Base-by-base conservation (phyloP, 2,797 vertebrate genomes). In the Champsocephalus gunnari region DNA sequence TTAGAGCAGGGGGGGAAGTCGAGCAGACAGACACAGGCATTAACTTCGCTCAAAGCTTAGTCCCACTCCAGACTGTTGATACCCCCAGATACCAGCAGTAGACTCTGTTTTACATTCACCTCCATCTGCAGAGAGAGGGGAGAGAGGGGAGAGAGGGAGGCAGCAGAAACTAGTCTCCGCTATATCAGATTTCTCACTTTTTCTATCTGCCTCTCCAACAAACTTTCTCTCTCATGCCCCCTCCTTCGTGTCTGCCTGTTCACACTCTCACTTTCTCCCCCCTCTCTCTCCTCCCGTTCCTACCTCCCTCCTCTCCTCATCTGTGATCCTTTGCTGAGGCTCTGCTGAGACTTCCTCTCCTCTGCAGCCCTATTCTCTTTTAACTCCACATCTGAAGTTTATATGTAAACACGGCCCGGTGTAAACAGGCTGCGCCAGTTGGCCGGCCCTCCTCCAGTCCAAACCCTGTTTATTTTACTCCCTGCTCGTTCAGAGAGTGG, bases 31-130 rank as follows among this genome's bases (percentile, higher is more conserved):
- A 83, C 87, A 93, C 90, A 84, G 87, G 88, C 89, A 90, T 92
- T 92, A 93, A 93, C 91, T 93, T 91, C 87, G 82, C 84, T 90
- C 88, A 83, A 89, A 87, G 85, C 89, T 78, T 79, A 90, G 88
- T 90, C 89, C 91, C 81, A 86, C 85, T 85, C 78, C 88, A 94
- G 93, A 94, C 92, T 94, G 93, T 89, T 92, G 91, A 95, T 94
- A 92, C 91, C 92, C 88, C 90, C 81, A 93, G 93, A 95, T 94
- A 91, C 92, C 91, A 90, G 89, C 84, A 90, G 87, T 90, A 93
- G 91, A 91, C 88, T 89, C 90, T 92, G 89, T 89, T 95, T 95
- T 94, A 93, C 92, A 95, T 95, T 95, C 94, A 94, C 92, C 91
- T 94, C 93, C 93, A 94, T 94, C 92, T 94, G 90, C 89, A 90